Base-by-base conservation (phyloP, 2,113 vertebrate genomes). In the Pyxicephalus adspersus region DNA sequence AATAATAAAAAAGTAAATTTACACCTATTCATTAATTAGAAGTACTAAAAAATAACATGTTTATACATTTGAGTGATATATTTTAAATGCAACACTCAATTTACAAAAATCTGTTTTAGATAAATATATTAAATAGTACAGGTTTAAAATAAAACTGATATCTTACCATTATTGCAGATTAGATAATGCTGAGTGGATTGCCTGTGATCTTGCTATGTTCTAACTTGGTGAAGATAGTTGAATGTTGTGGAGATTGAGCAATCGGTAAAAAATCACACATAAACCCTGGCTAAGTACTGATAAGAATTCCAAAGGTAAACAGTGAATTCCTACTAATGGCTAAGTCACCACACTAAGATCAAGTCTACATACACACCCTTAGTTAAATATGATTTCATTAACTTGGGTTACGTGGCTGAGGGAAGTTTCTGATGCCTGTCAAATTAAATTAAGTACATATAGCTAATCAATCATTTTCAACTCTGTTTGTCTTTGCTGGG, bases 301-400 rank as follows among this genome's bases (percentile, higher is more conserved):
- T 95, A 95, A 95, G 92, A 90, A 95, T 92, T 93, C 71, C 83
- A 81, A 91, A 89, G 85, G 93, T 91, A 94, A 96, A 95, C 92
- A 95, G 79, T 83, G 89, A 94, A 95, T 94, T 94, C 92, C 92
- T 87, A 86, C 92, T 95, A 94, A 95, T 94, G 94, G 94, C 92
- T 94, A 92, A 94, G 93, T 95, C 94, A 91, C 92, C 90, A 93
- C 90, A 88, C 91, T 92, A 93, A 94, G 91, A 94, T 89, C 90
- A 88, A 92, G 86, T 89, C 92, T 93, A 92, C 94, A 93, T 85
- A 94, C 92, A 95, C 91, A 89, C 93, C 93, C 92, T 91, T 89
- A 90, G 86, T 91, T 91, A 93, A 93, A 93, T 90, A 93, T 91
- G 88, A 91, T 91, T 93, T 94, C 91, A 92, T 93, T 89, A 93